Evolutionary conservation across 2,888 invertebrate species (phyloP).

Genomic region (Eupithecia dodoneata): DNA sequence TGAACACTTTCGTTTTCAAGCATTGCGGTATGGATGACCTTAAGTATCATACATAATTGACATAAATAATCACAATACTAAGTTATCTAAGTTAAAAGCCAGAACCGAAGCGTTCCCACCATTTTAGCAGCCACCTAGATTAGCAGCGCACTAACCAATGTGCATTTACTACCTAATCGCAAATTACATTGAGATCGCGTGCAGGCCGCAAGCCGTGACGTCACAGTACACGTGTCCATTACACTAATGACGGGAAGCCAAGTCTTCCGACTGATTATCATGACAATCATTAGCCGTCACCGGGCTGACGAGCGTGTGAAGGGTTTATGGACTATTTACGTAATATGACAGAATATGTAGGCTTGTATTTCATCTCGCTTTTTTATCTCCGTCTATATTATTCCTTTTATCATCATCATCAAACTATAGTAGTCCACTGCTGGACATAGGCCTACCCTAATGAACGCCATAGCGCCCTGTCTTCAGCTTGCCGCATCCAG

Average conservation of each 20-base stretch:
- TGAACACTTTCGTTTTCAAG: too few species aligned
- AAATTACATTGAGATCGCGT: constrained; percentile 27
- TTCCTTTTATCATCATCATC: too few species aligned
- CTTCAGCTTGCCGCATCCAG: too few species aligned
- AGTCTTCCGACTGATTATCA: constrained; percentile 39
- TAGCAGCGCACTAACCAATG: constrained; percentile 10
- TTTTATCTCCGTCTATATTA: too few species aligned
- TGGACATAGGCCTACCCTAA: too few species aligned
- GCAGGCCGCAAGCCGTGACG: constrained; percentile 28
- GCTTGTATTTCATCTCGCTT: too few species aligned
- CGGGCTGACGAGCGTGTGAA: constrained; percentile 36
- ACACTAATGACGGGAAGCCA: constrained; percentile 47
- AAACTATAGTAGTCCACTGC: too few species aligned
- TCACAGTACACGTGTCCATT: constrained; percentile 40
- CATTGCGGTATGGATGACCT: too few species aligned
- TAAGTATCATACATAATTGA: neutral
- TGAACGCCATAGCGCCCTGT: too few species aligned
- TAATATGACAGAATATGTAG: too few species aligned
- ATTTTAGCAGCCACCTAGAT: neutral
- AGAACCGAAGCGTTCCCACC: constrained; percentile 7
- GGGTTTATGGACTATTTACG: neutral
- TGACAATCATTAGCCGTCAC: constrained; percentile 24
- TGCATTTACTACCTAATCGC: constrained; percentile 7
- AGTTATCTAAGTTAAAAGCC: neutral
- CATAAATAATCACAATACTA: neutral